These are phyloP conservation scores for Leptocoma aspasia DNA, from an alignment of 2,113 vertebrate species.

Conservation along the genomic window DNA sequence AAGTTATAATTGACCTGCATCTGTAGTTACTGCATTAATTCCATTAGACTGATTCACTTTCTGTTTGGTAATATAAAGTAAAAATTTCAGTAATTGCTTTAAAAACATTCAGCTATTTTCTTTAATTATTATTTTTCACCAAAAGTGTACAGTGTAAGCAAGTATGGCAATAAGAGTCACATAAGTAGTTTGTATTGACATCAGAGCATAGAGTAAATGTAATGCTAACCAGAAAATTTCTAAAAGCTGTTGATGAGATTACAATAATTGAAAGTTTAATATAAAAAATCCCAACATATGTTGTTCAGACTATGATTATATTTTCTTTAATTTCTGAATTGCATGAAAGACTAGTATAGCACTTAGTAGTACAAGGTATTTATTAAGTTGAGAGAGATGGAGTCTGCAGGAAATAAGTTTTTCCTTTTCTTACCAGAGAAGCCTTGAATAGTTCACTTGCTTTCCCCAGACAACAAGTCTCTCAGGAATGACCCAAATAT, in stretches of 20 bases:
- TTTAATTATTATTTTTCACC: neutral
- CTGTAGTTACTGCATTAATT: neutral
- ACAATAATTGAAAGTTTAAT: neutral
- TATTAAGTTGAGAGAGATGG: neutral
- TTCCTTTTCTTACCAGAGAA: neutral
- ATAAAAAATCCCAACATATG: neutral
- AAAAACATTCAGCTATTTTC: neutral
- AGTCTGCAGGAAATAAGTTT: neutral
- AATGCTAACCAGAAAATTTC: neutral
- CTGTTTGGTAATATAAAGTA: neutral
- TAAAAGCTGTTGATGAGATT: neutral
- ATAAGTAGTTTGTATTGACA: neutral
- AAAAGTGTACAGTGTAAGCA: neutral
- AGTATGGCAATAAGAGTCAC: neutral
- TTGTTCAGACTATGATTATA: neutral
- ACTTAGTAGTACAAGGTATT: neutral
- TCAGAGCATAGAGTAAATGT: neutral
- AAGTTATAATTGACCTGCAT: neutral
- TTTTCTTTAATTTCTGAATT: neutral
- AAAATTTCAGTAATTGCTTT: neutral
- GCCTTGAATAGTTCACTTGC: neutral
- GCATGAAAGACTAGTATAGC: neutral
- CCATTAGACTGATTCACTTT: neutral
- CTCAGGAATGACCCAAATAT: neutral
- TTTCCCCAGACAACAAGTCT: neutral